Evolutionary conservation across 2,888 invertebrate species (phyloP).

Genomic region (Chloroclysta siterata): DNA sequence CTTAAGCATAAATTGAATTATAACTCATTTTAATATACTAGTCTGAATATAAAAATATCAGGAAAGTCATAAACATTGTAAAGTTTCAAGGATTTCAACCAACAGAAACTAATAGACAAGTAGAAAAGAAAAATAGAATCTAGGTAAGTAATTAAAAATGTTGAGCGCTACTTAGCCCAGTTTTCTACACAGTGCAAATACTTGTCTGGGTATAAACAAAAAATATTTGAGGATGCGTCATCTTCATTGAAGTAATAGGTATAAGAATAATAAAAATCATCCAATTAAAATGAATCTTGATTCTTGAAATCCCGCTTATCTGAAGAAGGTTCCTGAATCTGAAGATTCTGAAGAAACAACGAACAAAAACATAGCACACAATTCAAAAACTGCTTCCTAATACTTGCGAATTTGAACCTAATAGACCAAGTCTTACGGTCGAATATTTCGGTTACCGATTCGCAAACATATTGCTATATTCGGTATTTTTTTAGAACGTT

Average conservation of each 20-base stretch:
- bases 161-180: slow-evolving; percentile 13
- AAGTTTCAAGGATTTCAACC: slow-evolving; percentile 19
- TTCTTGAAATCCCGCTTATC: slow-evolving; percentile 50
- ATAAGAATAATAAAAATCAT: background rate
- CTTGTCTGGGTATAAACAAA: background rate
- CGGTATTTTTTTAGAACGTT: slow-evolving; percentile 45
- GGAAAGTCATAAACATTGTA: slow-evolving; percentile 9
- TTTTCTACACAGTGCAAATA: background rate
- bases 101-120: background rate
- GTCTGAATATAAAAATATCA: background rate
- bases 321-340: slow-evolving; percentile 62
- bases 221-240: slow-evolving; percentile 3
- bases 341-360: slow-evolving; percentile 62
- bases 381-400: slow-evolving; percentile 48
- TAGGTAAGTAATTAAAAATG: slow-evolving; percentile 21
- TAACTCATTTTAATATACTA: background rate
- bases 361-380: slow-evolving; percentile 60
- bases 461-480: slow-evolving; percentile 56
- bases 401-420: slow-evolving; percentile 56
- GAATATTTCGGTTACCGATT: slow-evolving; percentile 46
- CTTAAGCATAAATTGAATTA: too few species aligned
- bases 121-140: background rate
- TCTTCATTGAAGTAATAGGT: background rate
- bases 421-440: slow-evolving; percentile 48
- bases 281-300: slow-evolving; percentile 44